Evolutionary conservation across 2,113 vertebrate species (phyloP).

Genomic region (Nothoprocta perdicaria): DNA sequence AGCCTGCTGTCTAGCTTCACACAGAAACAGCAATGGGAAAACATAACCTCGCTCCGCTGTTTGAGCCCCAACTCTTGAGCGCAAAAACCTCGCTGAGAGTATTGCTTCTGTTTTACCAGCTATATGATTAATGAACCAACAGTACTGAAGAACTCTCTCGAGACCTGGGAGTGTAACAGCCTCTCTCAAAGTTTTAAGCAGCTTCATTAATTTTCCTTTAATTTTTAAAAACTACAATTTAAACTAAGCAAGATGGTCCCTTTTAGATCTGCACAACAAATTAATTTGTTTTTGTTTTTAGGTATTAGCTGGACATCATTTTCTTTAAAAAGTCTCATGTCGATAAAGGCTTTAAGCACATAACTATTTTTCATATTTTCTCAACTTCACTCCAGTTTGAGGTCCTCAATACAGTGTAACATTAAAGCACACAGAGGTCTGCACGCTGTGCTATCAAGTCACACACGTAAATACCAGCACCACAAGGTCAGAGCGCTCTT

Average conservation of each 20-base stretch:
- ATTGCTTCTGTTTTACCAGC: neutral
- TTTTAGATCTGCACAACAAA: neutral
- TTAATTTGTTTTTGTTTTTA: neutral
- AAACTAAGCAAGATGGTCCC: neutral
- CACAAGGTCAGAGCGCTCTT: neutral
- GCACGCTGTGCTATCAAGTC: neutral
- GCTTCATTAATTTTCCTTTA: neutral
- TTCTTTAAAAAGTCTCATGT: neutral
- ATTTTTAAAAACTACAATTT: neutral
- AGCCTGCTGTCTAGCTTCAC: neutral
- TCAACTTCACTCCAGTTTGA: neutral
- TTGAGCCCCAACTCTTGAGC: neutral
- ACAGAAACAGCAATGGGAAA: neutral
- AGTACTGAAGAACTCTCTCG: neutral
- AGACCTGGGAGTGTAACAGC: neutral
- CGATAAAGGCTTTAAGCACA: neutral
- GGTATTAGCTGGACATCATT: neutral
- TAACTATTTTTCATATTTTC: neutral
- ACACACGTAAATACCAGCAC: neutral
- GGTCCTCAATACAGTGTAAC: neutral
- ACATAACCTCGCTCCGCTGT: neutral
- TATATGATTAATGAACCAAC: neutral
- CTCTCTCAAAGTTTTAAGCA: neutral
- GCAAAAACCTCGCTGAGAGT: neutral
- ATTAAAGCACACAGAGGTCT: neutral